Evolutionary conservation across 1,140 invertebrate genomes (phyloP).

Genomic region (Danaus melanippus): DNA sequence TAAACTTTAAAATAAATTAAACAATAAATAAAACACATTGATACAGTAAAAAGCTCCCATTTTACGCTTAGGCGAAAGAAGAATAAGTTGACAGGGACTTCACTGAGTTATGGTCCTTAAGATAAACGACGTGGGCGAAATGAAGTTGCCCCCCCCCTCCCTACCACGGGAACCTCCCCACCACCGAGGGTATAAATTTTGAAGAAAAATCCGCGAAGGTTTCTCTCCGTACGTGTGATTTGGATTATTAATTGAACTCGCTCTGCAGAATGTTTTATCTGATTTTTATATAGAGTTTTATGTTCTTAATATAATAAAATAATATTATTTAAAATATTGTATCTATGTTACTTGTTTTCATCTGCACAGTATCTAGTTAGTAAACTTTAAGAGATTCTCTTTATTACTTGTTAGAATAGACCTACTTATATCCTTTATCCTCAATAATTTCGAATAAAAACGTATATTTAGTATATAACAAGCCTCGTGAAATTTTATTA

Average conservation of each 20-base stretch:
- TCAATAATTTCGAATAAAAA: too few relatives aligned
- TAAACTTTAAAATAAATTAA: too few relatives aligned
- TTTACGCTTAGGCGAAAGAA: constrained; percentile 72
- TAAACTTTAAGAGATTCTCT: too few relatives aligned
- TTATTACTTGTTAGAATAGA: too few relatives aligned
- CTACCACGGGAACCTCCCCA: constrained; percentile 23
- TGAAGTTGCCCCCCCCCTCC: constrained; percentile 62
- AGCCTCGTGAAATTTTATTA: constrained; percentile 2
- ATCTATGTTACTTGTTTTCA: too few relatives aligned
- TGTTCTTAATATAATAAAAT: too few relatives aligned
- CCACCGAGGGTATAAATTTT: constrained; percentile 61
- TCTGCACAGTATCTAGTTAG: too few relatives aligned
- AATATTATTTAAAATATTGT: too few relatives aligned
- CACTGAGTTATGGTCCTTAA: constrained; percentile 71
- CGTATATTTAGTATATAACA: too few relatives aligned
- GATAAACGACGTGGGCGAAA: constrained; percentile 73
- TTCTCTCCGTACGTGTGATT: constrained; percentile 63
- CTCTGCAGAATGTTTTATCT: constrained; percentile 23
- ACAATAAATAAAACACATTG: constrained; percentile 9
- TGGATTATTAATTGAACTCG: constrained; percentile 68
- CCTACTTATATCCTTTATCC: too few relatives aligned
- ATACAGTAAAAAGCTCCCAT: constrained; percentile 49
- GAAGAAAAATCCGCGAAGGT: constrained; percentile 67
- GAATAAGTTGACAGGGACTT: constrained; percentile 74
- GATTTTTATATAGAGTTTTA: constrained; percentile 1